These are phyloP conservation scores for Rhimphoctona megacephalus DNA, from an alignment of 2,888 invertebrate genomes.

Conservation along the genomic window DNA sequence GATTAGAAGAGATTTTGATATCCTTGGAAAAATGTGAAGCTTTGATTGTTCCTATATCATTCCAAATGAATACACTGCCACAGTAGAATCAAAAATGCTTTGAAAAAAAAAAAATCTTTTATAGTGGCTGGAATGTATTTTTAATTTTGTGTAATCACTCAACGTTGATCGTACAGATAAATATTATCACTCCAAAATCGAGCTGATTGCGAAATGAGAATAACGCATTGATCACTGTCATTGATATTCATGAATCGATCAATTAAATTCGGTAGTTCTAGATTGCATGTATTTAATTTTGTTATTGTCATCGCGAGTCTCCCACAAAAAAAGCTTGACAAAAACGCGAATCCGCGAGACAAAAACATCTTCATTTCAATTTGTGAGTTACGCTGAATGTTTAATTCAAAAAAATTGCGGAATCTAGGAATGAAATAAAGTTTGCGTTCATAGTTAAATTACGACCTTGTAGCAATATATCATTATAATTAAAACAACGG, in stretches of 20 bases:
- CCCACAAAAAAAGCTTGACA: background rate
- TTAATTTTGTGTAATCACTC: background rate
- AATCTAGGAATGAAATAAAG: background rate
- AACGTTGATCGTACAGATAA: background rate
- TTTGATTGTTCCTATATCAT: background rate
- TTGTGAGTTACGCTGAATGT: background rate
- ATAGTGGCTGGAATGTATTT: background rate
- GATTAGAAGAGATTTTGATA: background rate
- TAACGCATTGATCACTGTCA: background rate
- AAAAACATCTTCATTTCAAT: background rate
- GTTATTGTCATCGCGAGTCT: background rate
- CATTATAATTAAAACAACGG: background rate
- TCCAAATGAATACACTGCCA: background rate
- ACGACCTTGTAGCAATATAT: background rate
- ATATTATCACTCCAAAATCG: background rate
- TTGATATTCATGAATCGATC: background rate
- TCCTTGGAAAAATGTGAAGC: background rate
- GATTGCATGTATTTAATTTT: background rate
- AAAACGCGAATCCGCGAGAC: too few relatives aligned
- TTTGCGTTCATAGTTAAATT: background rate
- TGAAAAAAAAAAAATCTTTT: background rate
- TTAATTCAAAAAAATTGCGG: background rate
- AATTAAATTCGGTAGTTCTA: background rate
- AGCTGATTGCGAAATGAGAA: background rate
- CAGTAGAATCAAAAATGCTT: background rate